Percentiles rank a stretch among this genome's conserved stretches.
These are phyloP conservation scores for Castor canadensis DNA, from an alignment of 2,113 vertebrate genomes.

Conservation along the genomic window DNA sequence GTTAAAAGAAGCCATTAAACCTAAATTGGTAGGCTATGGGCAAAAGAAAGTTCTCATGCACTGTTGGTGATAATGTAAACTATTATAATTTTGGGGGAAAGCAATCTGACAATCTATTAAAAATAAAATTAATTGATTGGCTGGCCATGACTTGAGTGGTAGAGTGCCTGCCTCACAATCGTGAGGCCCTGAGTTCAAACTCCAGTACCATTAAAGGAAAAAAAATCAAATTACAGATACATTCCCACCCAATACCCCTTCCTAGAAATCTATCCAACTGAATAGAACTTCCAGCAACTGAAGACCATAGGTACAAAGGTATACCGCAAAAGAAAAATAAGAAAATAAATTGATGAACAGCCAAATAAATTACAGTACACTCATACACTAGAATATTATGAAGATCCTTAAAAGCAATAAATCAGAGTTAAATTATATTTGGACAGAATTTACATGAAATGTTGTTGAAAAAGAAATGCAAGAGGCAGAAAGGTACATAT, in stretches of 20 bases:
- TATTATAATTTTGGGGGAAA: not conserved
- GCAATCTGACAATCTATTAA: not conserved
- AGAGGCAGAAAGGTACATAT: too few relatives aligned
- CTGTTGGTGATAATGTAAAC: not conserved
- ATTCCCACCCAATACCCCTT: not conserved
- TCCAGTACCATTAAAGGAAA: too few relatives aligned
- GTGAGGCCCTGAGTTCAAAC: too few relatives aligned
- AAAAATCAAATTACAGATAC: not conserved
- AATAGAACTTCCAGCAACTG: not conserved
- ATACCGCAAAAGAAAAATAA: not conserved
- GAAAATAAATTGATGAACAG: not conserved
- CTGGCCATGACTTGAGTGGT: too few relatives aligned
- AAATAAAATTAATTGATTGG: not conserved
- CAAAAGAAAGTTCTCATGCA: not conserved
- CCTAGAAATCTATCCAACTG: not conserved
- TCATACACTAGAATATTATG: not conserved
- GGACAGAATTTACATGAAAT: too few relatives aligned
- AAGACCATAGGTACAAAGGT: not conserved
- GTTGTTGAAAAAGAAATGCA: too few relatives aligned
- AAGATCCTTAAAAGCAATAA: not conserved
- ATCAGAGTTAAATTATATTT: too few relatives aligned
- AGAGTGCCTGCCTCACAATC: too few relatives aligned
- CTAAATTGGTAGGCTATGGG: not conserved
- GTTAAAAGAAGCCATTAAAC: not conserved
- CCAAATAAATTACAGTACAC: not conserved